A percentile compares a stretch with the other conserved stretches of the same genome.
These are phyloP conservation scores for Hymenopus coronatus DNA, from an alignment of 2,888 invertebrate genomes.

Conservation along the genomic window DNA sequence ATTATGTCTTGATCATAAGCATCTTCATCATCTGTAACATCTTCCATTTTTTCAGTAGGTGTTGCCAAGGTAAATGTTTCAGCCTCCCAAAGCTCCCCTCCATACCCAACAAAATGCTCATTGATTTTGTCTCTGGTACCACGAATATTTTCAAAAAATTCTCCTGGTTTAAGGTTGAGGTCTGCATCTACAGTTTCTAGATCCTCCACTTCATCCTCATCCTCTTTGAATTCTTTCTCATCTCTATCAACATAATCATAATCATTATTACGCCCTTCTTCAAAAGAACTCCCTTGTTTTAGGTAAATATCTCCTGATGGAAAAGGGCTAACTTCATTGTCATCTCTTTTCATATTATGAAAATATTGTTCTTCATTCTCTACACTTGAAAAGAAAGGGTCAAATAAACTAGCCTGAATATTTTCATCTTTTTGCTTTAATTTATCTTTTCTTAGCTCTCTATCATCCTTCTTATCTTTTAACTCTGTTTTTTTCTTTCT, in stretches of 20 bases:
- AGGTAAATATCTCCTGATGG: conserved; percentile 7
- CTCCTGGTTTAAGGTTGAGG: neutral
- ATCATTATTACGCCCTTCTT: conserved; percentile 5
- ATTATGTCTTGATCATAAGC: neutral
- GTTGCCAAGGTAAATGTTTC: neutral
- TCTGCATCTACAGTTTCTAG: neutral
- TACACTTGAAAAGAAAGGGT: neutral
- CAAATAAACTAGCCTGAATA: neutral
- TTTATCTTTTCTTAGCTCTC: neutral
- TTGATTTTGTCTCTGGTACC: neutral
- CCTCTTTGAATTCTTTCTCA: neutral
- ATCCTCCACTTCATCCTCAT: neutral
- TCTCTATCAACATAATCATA: conserved; percentile 26
- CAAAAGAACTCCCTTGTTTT: neutral
- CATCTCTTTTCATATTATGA: neutral
- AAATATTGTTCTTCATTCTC: neutral
- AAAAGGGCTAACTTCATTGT: neutral
- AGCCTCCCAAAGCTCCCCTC: conserved; percentile 9
- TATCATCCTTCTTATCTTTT: neutral
- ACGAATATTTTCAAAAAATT: neutral
- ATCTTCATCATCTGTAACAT: neutral
- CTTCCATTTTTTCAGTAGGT: neutral
- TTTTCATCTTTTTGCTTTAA: neutral
- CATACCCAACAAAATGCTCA: conserved; percentile 7
- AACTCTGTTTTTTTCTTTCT: neutral